phyloP scores from a whole-genome alignment of 1,140 invertebrate genomes.

The Choristoneura fumiferana region DNA sequence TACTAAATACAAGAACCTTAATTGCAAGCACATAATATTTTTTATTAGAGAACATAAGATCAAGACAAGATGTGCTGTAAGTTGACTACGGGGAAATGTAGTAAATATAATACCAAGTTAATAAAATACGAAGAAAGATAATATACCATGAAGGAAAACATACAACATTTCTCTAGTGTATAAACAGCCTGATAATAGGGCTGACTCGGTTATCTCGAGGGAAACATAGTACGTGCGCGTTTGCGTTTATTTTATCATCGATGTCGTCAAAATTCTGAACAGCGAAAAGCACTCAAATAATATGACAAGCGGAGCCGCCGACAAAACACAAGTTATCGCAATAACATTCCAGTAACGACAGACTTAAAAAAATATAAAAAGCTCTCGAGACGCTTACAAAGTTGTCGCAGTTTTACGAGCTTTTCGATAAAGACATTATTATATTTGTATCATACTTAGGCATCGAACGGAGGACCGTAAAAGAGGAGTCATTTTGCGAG shows the following conservation, averaged over 20 bases:
- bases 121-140: too few relatives aligned
- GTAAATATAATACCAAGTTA: too few relatives aligned
- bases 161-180: not conserved
- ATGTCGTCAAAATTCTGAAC: not conserved
- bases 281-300: not conserved
- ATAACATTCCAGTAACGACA: not conserved
- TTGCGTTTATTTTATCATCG: too few relatives aligned
- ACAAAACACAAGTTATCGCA: not conserved
- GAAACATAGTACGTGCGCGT: too few relatives aligned
- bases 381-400: constrained; percentile 4
- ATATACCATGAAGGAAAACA: not conserved
- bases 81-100: too few relatives aligned
- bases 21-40: too few relatives aligned
- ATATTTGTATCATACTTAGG: constrained; percentile 15
- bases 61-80: too few relatives aligned
- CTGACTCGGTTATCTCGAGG: too few relatives aligned
- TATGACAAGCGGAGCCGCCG: not conserved
- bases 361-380: constrained; percentile 13
- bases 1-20: too few relatives aligned
- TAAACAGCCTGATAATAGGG: not conserved
- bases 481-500: not conserved
- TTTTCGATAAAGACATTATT: constrained; percentile 25
- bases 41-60: too few relatives aligned
- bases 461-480: constrained; percentile 1
- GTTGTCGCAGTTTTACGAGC: constrained; percentile 19